Percentiles rank a stretch among this genome's conserved stretches.
phyloP scores from a whole-genome alignment of 1,140 invertebrate species.

The Gryon sp. region DNA sequence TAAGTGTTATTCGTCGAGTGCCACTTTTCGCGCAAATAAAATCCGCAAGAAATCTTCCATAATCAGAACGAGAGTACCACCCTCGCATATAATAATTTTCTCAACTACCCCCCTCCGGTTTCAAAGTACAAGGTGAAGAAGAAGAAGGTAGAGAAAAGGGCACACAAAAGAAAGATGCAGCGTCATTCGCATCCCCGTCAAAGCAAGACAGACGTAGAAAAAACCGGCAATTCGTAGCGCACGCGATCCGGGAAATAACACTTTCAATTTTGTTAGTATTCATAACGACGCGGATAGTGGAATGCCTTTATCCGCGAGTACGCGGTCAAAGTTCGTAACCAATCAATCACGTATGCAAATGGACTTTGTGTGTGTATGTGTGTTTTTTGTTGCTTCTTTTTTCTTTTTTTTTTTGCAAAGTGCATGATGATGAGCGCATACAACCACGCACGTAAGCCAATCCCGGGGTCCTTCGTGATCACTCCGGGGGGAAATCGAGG shows the following conservation, averaged over 20 bases:
- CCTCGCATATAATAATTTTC: slow-evolving; percentile 18
- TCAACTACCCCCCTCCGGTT: slow-evolving; percentile 6
- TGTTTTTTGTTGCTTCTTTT: no score
- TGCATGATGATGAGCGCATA: slow-evolving; percentile 26
- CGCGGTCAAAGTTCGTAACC: slow-evolving; percentile 52
- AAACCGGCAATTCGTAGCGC: not conserved
- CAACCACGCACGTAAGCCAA: slow-evolving; percentile 33
- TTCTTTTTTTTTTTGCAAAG: no score
- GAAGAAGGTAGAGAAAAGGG: not conserved
- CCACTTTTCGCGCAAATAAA: slow-evolving; percentile 1
- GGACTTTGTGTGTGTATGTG: no score
- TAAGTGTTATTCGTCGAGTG: no score
- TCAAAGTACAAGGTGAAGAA: no score
- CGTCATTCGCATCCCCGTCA: no score
- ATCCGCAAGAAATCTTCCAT: not conserved
- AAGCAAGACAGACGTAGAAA: not conserved
- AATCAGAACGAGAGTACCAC: not conserved
- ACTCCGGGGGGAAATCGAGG: slow-evolving; percentile 28
- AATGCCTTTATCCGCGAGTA: slow-evolving; percentile 32
- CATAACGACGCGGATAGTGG: slow-evolving; percentile 34
- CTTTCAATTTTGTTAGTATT: slow-evolving; percentile 60
- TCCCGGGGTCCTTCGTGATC: slow-evolving; percentile 44
- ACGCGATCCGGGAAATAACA: slow-evolving; percentile 55
- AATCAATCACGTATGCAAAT: slow-evolving; percentile 60
- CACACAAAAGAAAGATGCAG: not conserved